Conservation (phyloP, 37 sponge, comb jelly and placozoan genomes). For the Beroe forskalii region DNA sequence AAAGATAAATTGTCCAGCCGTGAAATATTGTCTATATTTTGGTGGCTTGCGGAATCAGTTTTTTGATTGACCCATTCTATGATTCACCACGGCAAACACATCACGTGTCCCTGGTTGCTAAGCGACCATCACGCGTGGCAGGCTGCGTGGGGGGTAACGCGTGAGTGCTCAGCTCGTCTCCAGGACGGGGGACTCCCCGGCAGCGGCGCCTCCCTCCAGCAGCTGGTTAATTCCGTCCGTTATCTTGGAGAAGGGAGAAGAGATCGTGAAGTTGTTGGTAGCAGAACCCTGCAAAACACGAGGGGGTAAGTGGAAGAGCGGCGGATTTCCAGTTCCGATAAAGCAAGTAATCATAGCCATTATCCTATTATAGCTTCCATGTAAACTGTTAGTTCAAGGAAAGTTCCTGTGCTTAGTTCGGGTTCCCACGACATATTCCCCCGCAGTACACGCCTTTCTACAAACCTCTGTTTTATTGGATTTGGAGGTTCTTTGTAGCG, state of each 20-base stretch:
- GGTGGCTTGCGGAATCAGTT: no score
- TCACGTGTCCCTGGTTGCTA: background rate
- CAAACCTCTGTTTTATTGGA: background rate
- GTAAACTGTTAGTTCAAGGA: background rate
- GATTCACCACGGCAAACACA: background rate
- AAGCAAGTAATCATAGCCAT: no score
- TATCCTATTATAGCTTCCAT: no score
- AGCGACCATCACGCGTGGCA: background rate
- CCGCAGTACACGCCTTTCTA: no score
- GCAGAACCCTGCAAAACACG: background rate
- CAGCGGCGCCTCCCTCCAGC: background rate
- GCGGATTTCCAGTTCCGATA: no score
- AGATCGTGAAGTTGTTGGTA: slow-evolving; percentile 16
- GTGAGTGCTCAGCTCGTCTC: slow-evolving; percentile 6
- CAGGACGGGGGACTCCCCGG: background rate
- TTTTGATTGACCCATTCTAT: background rate
- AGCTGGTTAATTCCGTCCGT: slow-evolving; percentile 63
- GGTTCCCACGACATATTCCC: no score
- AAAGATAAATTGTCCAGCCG: background rate
- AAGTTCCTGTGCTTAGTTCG: no score
- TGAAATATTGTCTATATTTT: no score
- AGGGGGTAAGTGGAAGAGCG: background rate
- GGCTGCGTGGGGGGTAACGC: no score
- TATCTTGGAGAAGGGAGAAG: slow-evolving; percentile 65
- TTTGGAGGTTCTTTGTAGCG: slow-evolving; percentile 44